Evolutionary conservation across 64 coral and sea anemone genomes (phyloP).

Genomic region (Astreopora myriophthalma): DNA sequence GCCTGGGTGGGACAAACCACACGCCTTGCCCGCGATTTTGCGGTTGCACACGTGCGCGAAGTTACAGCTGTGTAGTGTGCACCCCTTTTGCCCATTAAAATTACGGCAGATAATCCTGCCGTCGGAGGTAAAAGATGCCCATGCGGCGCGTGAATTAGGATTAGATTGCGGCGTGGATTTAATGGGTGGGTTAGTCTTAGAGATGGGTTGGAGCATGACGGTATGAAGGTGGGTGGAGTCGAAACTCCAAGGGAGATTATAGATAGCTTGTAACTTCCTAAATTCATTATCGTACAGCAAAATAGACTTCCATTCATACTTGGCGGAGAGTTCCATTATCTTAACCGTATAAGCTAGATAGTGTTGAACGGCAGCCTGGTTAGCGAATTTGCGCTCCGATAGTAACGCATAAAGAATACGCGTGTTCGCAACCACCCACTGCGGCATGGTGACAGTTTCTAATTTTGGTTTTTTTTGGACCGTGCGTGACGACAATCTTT

Average conservation of each 20-base stretch:
- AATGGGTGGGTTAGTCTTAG: too few relatives aligned
- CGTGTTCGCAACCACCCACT: too few relatives aligned
- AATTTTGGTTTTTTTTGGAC: too few relatives aligned
- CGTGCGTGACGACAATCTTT: too few relatives aligned
- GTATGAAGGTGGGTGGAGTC: neutral
- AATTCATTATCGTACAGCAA: neutral
- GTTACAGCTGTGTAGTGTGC: too few relatives aligned
- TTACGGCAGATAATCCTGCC: too few relatives aligned
- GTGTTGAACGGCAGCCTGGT: neutral
- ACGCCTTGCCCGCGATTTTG: neutral
- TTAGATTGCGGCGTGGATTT: too few relatives aligned
- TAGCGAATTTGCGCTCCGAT: neutral
- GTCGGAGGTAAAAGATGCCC: too few relatives aligned
- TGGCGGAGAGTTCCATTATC: neutral
- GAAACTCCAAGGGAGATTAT: neutral
- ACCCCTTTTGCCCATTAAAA: too few relatives aligned
- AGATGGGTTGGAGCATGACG: neutral
- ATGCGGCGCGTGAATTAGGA: too few relatives aligned
- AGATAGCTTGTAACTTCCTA: neutral
- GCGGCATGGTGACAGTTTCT: too few relatives aligned
- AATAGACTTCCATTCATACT: conserved; percentile 6
- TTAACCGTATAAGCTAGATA: conserved; percentile 30
- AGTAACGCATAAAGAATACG: neutral
- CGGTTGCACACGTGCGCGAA: too few relatives aligned
- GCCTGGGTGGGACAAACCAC: neutral